Conservation (phyloP, 2,888 invertebrate genomes). For the Tricholauxania praeusta region DNA sequence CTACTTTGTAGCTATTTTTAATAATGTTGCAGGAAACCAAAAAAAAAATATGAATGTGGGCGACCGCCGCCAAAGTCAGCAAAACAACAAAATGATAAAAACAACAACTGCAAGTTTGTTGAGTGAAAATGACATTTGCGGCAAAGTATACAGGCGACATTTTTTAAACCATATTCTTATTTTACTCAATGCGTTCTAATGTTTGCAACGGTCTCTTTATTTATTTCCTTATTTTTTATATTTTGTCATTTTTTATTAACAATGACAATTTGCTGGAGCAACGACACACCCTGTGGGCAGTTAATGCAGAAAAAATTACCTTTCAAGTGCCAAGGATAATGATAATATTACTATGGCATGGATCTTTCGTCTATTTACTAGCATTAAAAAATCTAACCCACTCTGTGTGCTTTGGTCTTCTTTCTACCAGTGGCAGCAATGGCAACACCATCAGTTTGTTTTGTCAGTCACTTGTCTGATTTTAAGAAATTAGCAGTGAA, state of each 20-base stretch:
- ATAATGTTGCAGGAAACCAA: too few species aligned
- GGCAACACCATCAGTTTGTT: background rate
- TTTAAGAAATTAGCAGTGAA: conserved; percentile 31
- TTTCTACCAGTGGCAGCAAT: background rate
- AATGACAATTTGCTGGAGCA: background rate
- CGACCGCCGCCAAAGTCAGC: background rate
- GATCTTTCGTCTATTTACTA: conserved; percentile 32
- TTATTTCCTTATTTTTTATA: background rate
- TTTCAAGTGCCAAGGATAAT: conserved; percentile 11
- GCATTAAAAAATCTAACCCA: background rate
- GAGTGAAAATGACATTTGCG: conserved; percentile 32
- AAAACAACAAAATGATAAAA: background rate
- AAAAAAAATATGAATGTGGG: background rate
- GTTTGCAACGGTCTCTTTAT: background rate
- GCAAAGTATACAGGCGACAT: conserved; percentile 6
- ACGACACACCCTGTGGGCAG: background rate
- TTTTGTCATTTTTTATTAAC: background rate
- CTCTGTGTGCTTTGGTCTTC: background rate
- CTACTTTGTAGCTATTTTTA: too few species aligned
- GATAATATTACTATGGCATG: conserved; percentile 33
- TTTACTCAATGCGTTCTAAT: too few species aligned
- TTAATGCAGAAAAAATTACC: conserved; percentile 13
- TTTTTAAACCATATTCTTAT: too few species aligned
- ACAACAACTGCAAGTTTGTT: background rate
- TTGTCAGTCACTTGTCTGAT: conserved; percentile 30